Conservation (phyloP, 1,140 invertebrate species). For the Callitettix versicolor region DNA sequence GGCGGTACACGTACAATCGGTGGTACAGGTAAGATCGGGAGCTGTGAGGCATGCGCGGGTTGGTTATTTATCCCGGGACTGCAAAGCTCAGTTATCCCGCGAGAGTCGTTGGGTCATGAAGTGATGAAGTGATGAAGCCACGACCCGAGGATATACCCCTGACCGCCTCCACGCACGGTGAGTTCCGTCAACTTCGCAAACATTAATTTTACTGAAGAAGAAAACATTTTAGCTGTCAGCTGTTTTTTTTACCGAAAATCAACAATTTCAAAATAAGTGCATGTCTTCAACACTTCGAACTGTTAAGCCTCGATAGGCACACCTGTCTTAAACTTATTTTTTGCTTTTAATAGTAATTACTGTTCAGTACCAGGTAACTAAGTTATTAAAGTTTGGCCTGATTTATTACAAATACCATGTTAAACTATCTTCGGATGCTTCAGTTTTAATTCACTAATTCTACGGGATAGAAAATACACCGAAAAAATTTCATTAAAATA, state of each 20-base stretch:
- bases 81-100: not conserved
- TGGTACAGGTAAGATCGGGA: too few species aligned
- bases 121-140: slow-evolving; percentile 5
- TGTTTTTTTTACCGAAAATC: not conserved
- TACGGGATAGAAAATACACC: too few species aligned
- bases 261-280: not conserved
- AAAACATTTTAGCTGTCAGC: not conserved
- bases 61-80: not conserved
- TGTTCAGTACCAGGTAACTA: too few species aligned
- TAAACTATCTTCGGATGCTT: too few species aligned
- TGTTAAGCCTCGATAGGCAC: not conserved
- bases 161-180: slow-evolving; percentile 1
- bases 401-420: too few species aligned
- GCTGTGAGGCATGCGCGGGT: not conserved
- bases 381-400: too few species aligned
- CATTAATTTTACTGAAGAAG: too few species aligned
- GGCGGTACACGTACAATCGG: too few species aligned
- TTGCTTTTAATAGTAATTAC: too few species aligned
- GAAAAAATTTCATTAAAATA: too few species aligned
- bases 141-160: not conserved
- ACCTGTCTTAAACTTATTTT: too few species aligned
- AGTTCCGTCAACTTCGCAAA: not conserved
- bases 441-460: too few species aligned
- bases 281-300: not conserved
- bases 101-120: not conserved